A percentile compares a stretch with the other conserved stretches of the same genome.
Conservation (phyloP, 2,888 invertebrate species). For the Homarus gammarus region DNA sequence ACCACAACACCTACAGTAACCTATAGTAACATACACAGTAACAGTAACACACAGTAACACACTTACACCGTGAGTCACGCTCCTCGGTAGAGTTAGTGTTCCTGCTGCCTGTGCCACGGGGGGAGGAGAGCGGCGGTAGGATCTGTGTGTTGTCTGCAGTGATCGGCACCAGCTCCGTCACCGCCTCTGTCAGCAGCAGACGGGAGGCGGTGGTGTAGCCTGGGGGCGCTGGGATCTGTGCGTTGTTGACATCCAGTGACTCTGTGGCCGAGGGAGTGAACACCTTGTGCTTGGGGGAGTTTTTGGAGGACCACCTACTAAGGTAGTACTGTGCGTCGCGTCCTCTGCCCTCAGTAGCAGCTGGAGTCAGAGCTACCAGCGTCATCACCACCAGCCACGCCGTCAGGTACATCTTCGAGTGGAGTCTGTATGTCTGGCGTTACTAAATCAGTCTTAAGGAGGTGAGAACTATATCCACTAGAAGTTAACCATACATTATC, state of each 20-base stretch:
- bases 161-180: too few relatives aligned
- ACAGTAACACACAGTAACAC: background rate
- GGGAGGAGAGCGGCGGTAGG: background rate
- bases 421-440: too few relatives aligned
- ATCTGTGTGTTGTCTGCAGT: background rate
- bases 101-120: too few relatives aligned
- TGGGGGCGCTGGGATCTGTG: background rate
- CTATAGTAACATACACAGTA: background rate
- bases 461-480: too few relatives aligned
- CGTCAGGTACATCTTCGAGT: too few relatives aligned
- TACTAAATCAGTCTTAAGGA: too few relatives aligned
- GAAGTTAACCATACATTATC: too few relatives aligned
- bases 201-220: background rate
- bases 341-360: background rate
- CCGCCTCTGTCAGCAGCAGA: background rate
- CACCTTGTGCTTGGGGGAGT: background rate
- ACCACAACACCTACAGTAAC: background rate
- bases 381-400: background rate
- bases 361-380: background rate
- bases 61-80: conserved; percentile 12
- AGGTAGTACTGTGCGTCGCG: conserved; percentile 21
- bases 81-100: background rate
- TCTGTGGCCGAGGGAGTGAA: background rate
- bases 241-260: background rate
- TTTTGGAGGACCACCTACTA: conserved; percentile 6